These are phyloP conservation scores for Phycodurus eques DNA, from an alignment of 2,113 vertebrate genomes.

Conservation along the genomic window DNA sequence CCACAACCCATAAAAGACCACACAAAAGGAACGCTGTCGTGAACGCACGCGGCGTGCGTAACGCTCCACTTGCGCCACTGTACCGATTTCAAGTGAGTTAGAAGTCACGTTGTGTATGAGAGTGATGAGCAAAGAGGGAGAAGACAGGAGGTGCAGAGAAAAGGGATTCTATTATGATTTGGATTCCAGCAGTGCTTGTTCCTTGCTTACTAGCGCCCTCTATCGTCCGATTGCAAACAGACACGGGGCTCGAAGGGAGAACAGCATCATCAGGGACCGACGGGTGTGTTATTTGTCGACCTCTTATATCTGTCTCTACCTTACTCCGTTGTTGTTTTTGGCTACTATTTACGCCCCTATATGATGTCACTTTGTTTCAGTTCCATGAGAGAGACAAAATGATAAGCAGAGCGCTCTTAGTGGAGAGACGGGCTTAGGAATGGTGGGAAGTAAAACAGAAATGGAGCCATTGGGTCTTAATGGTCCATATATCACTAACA, in stretches of 20 bases:
- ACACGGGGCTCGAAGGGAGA: not conserved
- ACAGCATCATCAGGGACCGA: not conserved
- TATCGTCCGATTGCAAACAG: constrained; percentile 53
- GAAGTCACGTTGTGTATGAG: constrained; percentile 20
- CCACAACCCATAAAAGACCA: too few relatives aligned
- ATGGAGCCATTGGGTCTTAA: not conserved
- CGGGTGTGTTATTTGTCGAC: not conserved
- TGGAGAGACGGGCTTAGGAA: too few relatives aligned
- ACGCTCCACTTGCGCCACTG: not conserved
- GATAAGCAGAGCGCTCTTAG: not conserved
- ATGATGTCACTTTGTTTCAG: not conserved
- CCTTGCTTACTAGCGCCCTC: constrained; percentile 74
- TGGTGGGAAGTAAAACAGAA: not conserved
- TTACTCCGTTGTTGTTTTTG: not conserved
- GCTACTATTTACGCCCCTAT: not conserved
- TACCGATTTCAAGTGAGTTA: not conserved
- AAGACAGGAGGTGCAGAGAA: not conserved
- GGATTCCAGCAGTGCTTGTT: constrained; percentile 62
- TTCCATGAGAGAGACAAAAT: not conserved
- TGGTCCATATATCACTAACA: too few relatives aligned
- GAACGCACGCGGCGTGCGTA: too few relatives aligned
- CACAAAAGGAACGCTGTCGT: too few relatives aligned
- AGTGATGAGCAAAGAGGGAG: constrained; percentile 1
- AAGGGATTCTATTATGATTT: constrained; percentile 31
- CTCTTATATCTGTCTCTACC: not conserved